These are phyloP conservation scores for Montipora capricornis DNA, from an alignment of 64 coral and sea anemone genomes.

Conservation along the genomic window DNA sequence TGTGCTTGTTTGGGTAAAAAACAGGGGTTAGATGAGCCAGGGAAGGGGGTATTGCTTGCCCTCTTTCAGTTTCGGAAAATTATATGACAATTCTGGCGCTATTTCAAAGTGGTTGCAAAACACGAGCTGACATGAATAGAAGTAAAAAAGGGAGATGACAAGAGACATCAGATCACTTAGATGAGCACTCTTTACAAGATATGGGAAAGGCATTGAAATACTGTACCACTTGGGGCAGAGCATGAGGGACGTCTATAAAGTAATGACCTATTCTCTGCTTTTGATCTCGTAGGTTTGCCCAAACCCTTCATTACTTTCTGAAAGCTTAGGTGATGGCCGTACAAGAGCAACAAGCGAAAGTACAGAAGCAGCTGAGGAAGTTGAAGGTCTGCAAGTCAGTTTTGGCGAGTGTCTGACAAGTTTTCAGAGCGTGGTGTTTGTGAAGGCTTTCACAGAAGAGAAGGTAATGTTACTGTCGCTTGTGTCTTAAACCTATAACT, in stretches of 20 bases:
- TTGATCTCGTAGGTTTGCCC: constrained; percentile 44
- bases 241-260: neutral
- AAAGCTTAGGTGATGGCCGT: constrained; percentile 21
- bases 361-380: constrained; percentile 35
- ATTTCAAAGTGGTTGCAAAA: too few relatives aligned
- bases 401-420: constrained; percentile 20
- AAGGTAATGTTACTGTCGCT: constrained; percentile 44
- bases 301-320: constrained; percentile 47
- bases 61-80: too few relatives aligned
- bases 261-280: neutral
- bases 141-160: too few relatives aligned
- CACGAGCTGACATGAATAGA: too few relatives aligned
- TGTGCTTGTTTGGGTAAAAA: too few relatives aligned
- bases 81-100: too few relatives aligned
- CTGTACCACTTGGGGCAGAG: neutral
- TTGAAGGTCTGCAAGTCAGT: constrained; percentile 6
- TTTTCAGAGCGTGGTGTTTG: too few relatives aligned
- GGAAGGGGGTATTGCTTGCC: too few relatives aligned
- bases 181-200: neutral
- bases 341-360: constrained; percentile 47
- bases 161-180: neutral
- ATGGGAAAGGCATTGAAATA: neutral
- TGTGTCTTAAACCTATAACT: neutral
- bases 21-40: too few relatives aligned
- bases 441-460: neutral